Percentiles rank a stretch among this genome's conserved stretches.
These are phyloP conservation scores for Ectemnius cavifrons DNA, from an alignment of 2,888 invertebrate species.

Conservation along the genomic window DNA sequence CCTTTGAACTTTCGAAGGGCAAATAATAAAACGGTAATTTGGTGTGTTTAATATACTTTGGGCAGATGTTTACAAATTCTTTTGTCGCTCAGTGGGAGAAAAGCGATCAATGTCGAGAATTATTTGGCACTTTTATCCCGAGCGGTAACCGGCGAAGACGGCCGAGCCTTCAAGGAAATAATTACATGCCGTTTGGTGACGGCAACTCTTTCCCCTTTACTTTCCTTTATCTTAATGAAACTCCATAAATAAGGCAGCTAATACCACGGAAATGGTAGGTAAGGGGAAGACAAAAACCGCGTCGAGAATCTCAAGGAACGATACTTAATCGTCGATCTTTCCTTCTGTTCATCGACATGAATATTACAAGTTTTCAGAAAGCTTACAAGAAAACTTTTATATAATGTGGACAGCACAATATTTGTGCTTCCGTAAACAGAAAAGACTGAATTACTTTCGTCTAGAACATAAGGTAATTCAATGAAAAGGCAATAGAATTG, in stretches of 20 bases:
- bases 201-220: constrained; percentile 70
- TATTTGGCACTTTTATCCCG: constrained; percentile 76
- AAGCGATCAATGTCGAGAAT: constrained; percentile 75
- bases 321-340: constrained; percentile 54
- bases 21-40: too few species aligned
- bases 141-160: constrained; percentile 62
- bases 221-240: constrained; percentile 77
- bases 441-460: too few species aligned
- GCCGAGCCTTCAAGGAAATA: constrained; percentile 70
- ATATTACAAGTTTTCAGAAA: constrained; percentile 8
- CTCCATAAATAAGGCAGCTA: constrained; percentile 77
- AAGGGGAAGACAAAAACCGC: constrained; percentile 64
- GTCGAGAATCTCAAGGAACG: constrained; percentile 36
- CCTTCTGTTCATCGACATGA: constrained; percentile 22
- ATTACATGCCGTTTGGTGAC: constrained; percentile 75
- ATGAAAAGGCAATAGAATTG: too few species aligned
- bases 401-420: too few species aligned
- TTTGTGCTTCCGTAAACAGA: too few species aligned
- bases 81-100: constrained; percentile 22
- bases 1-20: too few species aligned
- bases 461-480: too few species aligned
- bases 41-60: too few species aligned
- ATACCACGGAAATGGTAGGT: constrained; percentile 72
- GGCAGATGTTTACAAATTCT: constrained; percentile 12
- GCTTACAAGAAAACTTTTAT: too few species aligned